Conservation (phyloP, 2,113 vertebrate species). For the Zosterops lateralis region DNA sequence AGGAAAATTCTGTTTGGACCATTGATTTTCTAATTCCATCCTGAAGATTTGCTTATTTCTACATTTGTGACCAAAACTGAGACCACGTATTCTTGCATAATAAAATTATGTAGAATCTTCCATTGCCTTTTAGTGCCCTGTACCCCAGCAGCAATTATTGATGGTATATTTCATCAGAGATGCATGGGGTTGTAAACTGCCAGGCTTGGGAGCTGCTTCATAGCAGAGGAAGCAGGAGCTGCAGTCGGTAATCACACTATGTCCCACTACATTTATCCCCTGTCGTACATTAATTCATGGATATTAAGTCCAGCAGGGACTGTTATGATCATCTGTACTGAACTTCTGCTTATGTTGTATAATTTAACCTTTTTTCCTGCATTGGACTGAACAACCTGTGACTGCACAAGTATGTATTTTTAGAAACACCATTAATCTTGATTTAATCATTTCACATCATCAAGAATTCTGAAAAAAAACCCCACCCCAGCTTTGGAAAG, state of each 20-base stretch:
- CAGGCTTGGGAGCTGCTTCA: background rate
- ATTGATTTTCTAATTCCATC: background rate
- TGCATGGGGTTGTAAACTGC: background rate
- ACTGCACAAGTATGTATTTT: background rate
- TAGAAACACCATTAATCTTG: background rate
- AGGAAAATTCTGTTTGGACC: background rate
- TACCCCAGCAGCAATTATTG: background rate
- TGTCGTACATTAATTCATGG: background rate
- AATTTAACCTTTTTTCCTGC: background rate
- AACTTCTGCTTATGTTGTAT: background rate
- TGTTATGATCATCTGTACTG: background rate
- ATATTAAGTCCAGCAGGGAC: background rate
- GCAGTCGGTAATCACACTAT: background rate
- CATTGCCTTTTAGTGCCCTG: background rate
- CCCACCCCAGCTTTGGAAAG: background rate
- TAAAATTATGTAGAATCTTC: background rate
- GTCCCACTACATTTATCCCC: background rate
- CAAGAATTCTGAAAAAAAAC: background rate
- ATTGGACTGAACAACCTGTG: accelerated
- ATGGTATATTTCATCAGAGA: background rate
- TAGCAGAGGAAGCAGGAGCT: background rate
- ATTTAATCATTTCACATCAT: background rate
- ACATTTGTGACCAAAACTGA: background rate
- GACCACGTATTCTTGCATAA: background rate
- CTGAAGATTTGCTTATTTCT: background rate